Evolutionary conservation across 2,888 invertebrate genomes (phyloP).

Genomic region (Drosophila anomelani): DNA sequence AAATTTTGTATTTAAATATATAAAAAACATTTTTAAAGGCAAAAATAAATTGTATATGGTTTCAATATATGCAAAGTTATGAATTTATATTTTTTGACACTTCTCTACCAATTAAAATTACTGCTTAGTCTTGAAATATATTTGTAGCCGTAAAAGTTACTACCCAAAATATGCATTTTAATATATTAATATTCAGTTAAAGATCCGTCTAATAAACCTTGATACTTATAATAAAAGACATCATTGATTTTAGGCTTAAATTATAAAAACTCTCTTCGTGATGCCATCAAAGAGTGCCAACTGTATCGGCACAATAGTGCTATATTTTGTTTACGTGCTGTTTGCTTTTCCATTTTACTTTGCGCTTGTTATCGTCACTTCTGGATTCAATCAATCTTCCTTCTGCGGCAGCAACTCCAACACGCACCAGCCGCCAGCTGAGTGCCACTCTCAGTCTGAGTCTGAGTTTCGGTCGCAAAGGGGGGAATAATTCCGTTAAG

Average conservation of each 20-base stretch:
- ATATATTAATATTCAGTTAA: no score
- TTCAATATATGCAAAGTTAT: no score
- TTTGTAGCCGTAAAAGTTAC: no score
- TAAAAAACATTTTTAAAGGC: no score
- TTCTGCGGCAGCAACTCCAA: conserved; percentile 55
- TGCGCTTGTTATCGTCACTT: conserved; percentile 79
- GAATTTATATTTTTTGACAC: no score
- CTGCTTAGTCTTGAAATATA: no score
- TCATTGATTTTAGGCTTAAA: background rate
- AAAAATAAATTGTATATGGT: no score
- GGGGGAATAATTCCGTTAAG: background rate
- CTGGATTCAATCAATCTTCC: conserved; percentile 78
- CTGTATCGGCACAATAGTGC: conserved; percentile 62
- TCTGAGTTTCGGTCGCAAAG: conserved; percentile 1
- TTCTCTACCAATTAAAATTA: no score
- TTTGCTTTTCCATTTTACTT: conserved; percentile 76
- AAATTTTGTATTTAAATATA: no score
- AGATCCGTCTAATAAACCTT: no score
- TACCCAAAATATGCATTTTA: no score
- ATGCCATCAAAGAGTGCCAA: background rate
- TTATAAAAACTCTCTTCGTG: background rate
- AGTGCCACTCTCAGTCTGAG: conserved; percentile 51
- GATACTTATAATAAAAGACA: background rate
- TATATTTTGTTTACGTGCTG: conserved; percentile 60
- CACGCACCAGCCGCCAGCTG: conserved; percentile 52